Evolutionary conservation across 2,888 invertebrate genomes (phyloP).

Genomic region (Boloria selene): DNA sequence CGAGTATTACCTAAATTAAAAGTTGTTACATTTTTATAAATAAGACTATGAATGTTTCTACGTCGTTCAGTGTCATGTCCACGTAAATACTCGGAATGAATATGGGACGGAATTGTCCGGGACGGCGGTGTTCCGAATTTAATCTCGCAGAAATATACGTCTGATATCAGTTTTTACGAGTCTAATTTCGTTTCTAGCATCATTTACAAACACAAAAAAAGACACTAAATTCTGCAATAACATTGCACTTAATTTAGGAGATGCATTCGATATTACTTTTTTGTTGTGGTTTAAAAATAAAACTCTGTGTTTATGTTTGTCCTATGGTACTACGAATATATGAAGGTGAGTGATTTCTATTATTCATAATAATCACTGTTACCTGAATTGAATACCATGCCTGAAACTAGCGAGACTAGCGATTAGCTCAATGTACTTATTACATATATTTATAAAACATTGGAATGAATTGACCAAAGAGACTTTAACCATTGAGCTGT

Average conservation of each 20-base stretch:
- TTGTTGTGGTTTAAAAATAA: too few species aligned
- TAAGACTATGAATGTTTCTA: not conserved
- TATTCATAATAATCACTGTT: too few species aligned
- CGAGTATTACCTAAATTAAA: too few species aligned
- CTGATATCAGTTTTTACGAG: constrained; percentile 76
- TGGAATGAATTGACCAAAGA: constrained; percentile 1
- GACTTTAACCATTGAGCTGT: constrained; percentile 20
- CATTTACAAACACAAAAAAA: constrained; percentile 36
- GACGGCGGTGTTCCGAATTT: constrained; percentile 74
- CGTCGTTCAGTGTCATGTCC: constrained; percentile 6
- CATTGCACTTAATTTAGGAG: constrained; percentile 14
- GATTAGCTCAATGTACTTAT: too few species aligned
- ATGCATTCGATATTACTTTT: not conserved
- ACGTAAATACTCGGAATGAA: constrained; percentile 46
- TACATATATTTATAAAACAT: not conserved
- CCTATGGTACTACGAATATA: too few species aligned
- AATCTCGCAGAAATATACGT: constrained; percentile 79
- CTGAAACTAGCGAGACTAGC: too few species aligned
- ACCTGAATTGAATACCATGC: too few species aligned
- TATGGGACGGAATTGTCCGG: constrained; percentile 66
- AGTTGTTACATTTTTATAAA: not conserved
- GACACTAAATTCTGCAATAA: constrained; percentile 3
- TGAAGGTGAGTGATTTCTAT: too few species aligned
- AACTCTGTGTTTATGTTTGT: too few species aligned
- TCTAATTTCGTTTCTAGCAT: constrained; percentile 43